Evolutionary conservation across 2,797 vertebrate genomes (phyloP).

Genomic region (Furcifer pardalis): DNA sequence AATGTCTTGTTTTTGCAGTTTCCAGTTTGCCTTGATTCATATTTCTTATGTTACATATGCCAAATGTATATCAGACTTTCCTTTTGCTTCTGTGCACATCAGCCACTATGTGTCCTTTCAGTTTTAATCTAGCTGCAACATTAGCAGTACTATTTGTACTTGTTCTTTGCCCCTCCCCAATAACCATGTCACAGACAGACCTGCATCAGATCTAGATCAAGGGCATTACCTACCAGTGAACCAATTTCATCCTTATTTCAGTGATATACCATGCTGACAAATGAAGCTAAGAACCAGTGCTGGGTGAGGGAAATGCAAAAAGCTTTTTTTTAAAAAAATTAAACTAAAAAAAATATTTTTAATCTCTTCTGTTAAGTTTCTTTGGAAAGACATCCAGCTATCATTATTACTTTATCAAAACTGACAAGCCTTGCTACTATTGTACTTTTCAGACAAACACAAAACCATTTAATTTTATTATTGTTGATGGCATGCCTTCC

Average conservation of each 20-base stretch:
- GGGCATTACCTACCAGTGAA: not conserved
- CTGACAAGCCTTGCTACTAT: not conserved
- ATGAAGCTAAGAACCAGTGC: not conserved
- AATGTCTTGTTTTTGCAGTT: too few relatives aligned
- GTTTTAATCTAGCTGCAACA: too few relatives aligned
- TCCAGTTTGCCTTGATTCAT: too few relatives aligned
- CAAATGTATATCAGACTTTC: too few relatives aligned
- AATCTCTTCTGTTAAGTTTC: not conserved
- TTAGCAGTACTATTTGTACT: too few relatives aligned
- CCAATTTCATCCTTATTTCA: not conserved
- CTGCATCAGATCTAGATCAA: not conserved
- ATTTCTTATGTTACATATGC: too few relatives aligned
- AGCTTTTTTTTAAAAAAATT: not conserved
- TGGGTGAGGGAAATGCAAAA: not conserved
- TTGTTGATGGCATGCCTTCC: too few relatives aligned
- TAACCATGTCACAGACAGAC: not conserved
- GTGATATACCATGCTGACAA: not conserved
- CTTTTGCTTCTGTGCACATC: too few relatives aligned
- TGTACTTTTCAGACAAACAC: not conserved
- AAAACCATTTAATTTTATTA: not conserved
- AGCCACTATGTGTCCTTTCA: too few relatives aligned
- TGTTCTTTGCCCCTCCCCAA: too few relatives aligned
- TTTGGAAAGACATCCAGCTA: not conserved
- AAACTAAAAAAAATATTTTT: too few relatives aligned
- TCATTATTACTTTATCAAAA: not conserved